Evolutionary conservation across 2,888 invertebrate genomes (phyloP), one percentile per base, ranked within the genome.

Genomic region (Pseudolycoriella hygida): DNA sequence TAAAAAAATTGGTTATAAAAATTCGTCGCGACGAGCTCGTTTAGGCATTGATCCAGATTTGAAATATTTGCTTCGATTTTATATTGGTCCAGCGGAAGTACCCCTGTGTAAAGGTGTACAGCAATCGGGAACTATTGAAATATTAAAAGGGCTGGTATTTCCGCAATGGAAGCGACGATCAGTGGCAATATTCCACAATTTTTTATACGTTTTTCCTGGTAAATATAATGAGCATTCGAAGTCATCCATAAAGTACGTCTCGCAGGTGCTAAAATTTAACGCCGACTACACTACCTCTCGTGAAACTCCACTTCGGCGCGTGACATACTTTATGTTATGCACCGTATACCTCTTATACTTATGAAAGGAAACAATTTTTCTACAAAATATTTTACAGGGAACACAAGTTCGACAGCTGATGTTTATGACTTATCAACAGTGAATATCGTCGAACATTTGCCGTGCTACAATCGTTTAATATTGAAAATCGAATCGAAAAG

Each of bases 41-140:
- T 61, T 78, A 48, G 75, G 77, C 11, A 76, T 78, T 47, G 77
- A 78, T 60, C 75, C 75, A 19, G 76, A 77, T 55, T 60, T 77
- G 48, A 67, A 74, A 38, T 71, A 74, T 60, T 66, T 73, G 47
- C 59, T 77, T 48, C 67, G 73, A 40, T 76, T 77, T 66, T 73
- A 75, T 54, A 68, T 72, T 10, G 77, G 76, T 8, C 76, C 76
- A 17, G 59, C 59, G 30, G 69, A 73, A 44, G 68, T 72, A 19
- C 72, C 71, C 46, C 60, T 74, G 40, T 53, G 51, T 42, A 53
- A 52, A 14, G 67, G 65, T 37, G 62, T 64, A 52, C 66, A 60
- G 40, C 63, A 64, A 50, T 67, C 67, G 51, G 70, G 68, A 18
- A 57, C 60, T 49, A 61, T 65, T 40, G 66, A 73, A 51, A 69